Percentiles rank a stretch among this genome's conserved stretches.
These are phyloP conservation scores for Bradypodion pumilum DNA, from an alignment of 2,797 vertebrate species.

Conservation along the genomic window DNA sequence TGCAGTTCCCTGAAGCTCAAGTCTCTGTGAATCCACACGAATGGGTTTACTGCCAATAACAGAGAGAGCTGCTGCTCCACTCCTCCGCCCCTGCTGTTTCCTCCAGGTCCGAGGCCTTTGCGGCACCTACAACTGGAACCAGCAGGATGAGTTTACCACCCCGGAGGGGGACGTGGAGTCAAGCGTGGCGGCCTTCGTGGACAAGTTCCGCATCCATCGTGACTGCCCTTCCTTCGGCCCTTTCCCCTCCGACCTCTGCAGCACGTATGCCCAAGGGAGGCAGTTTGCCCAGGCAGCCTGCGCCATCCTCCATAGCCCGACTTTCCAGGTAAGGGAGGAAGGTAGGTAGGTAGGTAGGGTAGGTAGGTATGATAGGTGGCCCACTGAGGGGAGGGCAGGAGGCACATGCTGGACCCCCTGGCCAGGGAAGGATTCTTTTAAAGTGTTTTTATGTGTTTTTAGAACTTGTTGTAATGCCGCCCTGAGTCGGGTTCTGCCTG, in stretches of 20 bases:
- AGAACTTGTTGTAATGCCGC: too few species aligned
- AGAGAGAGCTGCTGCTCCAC: too few species aligned
- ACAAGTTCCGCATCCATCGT: constrained; percentile 76
- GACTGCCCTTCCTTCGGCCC: constrained; percentile 66
- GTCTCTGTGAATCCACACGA: too few species aligned
- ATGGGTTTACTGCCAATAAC: too few species aligned
- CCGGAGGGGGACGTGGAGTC: constrained; percentile 88
- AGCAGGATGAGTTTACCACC: constrained; percentile 90
- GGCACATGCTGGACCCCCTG: too few species aligned
- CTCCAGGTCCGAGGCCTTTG: constrained; percentile 89
- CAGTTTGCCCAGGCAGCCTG: constrained; percentile 79
- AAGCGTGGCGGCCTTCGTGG: constrained; percentile 76
- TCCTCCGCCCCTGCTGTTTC: accelerated
- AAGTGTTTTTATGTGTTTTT: too few species aligned
- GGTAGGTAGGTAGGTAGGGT: too few species aligned
- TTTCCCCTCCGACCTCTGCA: constrained; percentile 72
- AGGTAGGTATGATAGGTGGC: too few species aligned
- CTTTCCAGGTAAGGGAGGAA: constrained; percentile 81
- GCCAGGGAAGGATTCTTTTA: too few species aligned
- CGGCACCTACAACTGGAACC: constrained; percentile 89
- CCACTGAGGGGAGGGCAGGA: too few species aligned
- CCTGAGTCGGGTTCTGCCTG: too few species aligned
- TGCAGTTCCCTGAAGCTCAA: too few species aligned
- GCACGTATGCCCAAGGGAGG: constrained; percentile 76
- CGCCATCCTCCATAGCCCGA: constrained; percentile 72